Conservation (phyloP, 2,888 invertebrate species). For the Allolobophora icterica region DNA sequence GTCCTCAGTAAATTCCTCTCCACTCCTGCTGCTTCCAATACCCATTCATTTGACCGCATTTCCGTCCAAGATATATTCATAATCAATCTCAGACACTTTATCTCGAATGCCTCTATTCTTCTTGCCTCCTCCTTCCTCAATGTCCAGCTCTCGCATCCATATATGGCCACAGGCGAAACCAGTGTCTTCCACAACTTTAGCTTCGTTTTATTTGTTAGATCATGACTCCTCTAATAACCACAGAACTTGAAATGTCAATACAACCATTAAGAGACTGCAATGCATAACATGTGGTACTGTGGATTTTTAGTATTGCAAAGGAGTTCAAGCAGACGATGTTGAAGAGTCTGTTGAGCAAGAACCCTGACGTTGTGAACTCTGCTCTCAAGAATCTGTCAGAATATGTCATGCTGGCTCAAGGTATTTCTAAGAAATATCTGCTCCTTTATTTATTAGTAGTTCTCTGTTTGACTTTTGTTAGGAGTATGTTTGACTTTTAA, state of each 20-base stretch:
- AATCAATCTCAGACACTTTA: too few species aligned
- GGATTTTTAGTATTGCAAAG: conserved; percentile 65
- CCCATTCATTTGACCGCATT: too few species aligned
- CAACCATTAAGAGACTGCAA: background rate
- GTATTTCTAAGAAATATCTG: conserved; percentile 49
- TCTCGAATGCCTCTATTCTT: too few species aligned
- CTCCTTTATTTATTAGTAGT: background rate
- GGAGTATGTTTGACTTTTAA: background rate
- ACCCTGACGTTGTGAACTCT: conserved; percentile 80
- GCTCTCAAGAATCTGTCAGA: conserved; percentile 84
- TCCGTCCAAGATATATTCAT: too few species aligned
- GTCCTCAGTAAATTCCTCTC: too few species aligned
- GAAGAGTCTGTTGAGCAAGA: conserved; percentile 80
- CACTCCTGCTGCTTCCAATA: too few species aligned
- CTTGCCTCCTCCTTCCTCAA: too few species aligned
- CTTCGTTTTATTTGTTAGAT: too few species aligned
- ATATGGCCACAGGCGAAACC: too few species aligned
- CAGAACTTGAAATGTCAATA: background rate
- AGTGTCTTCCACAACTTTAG: too few species aligned
- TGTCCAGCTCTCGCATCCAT: too few species aligned
- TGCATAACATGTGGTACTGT: background rate
- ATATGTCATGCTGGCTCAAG: conserved; percentile 74
- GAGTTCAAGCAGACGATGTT: conserved; percentile 79
- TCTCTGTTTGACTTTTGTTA: background rate
- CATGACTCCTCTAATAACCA: too few species aligned